Evolutionary conservation across 2,113 vertebrate genomes (phyloP).

Genomic region (Rhinopomastus cyanomelas): DNA sequence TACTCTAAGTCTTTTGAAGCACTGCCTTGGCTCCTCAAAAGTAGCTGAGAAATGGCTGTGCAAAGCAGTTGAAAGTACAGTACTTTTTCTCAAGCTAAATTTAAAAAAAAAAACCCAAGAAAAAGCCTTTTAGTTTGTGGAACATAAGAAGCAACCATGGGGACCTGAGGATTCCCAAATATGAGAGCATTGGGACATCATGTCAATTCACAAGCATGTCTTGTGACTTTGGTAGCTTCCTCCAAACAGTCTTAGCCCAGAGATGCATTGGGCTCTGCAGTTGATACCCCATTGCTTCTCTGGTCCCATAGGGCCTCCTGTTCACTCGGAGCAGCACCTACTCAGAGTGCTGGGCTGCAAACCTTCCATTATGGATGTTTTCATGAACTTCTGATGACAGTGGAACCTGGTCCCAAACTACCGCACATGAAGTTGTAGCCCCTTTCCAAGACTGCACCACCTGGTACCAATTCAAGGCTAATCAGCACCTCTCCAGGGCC

Average conservation of each 20-base stretch:
- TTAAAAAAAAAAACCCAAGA: no score
- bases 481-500: background rate
- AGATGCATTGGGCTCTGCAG: background rate
- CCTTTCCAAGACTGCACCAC: background rate
- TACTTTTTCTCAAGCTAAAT: background rate
- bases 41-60: background rate
- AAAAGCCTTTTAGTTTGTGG: background rate
- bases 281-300: background rate
- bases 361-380: background rate
- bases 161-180: background rate
- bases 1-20: background rate
- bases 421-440: background rate
- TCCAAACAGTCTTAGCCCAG: background rate
- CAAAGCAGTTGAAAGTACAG: background rate
- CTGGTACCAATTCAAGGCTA: background rate
- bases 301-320: background rate
- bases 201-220: background rate
- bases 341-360: background rate
- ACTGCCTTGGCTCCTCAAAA: background rate
- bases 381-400: background rate
- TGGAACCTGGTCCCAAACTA: background rate
- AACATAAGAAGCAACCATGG: background rate
- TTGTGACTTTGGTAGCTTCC: background rate
- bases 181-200: background rate
- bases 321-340: background rate